These are phyloP conservation scores for Paralichthys olivaceus DNA, from an alignment of 2,113 vertebrate genomes.

Conservation along the genomic window DNA sequence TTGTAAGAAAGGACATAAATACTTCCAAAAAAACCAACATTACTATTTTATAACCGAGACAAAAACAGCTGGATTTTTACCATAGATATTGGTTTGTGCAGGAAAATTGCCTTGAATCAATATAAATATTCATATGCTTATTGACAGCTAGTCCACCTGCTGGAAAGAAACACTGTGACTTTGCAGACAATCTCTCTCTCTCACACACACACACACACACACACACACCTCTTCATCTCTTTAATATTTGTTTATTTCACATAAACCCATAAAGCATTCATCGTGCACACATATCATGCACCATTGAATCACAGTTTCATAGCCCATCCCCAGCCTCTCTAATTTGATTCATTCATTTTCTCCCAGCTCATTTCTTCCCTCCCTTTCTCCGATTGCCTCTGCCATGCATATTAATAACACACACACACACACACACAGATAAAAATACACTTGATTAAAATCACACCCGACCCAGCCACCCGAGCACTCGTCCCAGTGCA, in stretches of 20 bases:
- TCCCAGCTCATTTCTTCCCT: constrained; percentile 57
- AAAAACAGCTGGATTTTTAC: too few species aligned
- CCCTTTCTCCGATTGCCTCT: constrained; percentile 50
- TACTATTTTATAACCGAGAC: too few species aligned
- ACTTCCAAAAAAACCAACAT: too few species aligned
- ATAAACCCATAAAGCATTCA: constrained; percentile 45
- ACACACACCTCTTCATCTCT: constrained; percentile 19
- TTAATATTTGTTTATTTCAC: constrained; percentile 5
- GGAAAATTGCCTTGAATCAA: neutral
- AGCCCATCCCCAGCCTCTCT: constrained; percentile 40
- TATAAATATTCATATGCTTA: neutral
- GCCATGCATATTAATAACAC: constrained; percentile 73
- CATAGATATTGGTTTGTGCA: neutral
- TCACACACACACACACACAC: neutral
- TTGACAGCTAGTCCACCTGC: neutral
- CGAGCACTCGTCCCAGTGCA: constrained; percentile 11
- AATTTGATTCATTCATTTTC: constrained; percentile 75
- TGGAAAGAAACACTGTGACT: neutral
- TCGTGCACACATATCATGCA: constrained; percentile 46
- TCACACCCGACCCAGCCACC: constrained; percentile 52
- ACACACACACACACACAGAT: constrained; percentile 54
- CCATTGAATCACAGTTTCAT: constrained; percentile 64
- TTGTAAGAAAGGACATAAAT: too few species aligned
- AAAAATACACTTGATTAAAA: constrained; percentile 77
- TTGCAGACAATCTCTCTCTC: neutral